phyloP scores from a whole-genome alignment of 2,113 vertebrate genomes.

The Motacilla tschutschensis region DNA sequence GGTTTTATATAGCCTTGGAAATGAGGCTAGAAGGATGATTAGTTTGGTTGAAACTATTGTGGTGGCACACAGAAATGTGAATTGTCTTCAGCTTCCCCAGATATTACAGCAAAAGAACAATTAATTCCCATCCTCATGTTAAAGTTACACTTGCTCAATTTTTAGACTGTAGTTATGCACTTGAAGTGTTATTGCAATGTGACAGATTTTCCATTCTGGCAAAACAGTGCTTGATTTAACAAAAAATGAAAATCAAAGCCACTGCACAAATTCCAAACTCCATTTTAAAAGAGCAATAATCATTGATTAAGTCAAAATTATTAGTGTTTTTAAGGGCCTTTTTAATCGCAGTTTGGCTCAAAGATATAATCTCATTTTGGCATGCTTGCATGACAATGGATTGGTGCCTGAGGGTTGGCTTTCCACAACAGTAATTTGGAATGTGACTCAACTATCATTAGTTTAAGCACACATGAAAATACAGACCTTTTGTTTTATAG shows the following conservation, averaged over 20 bases:
- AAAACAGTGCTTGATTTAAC: neutral
- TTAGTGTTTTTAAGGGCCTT: constrained; percentile 10
- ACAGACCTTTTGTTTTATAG: neutral
- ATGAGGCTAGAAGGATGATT: neutral
- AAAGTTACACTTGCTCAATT: neutral
- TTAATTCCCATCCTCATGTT: neutral
- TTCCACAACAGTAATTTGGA: constrained; percentile 19
- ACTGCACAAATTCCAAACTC: neutral
- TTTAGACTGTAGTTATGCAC: neutral
- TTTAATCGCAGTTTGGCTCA: constrained; percentile 17
- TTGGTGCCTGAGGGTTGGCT: constrained; percentile 10
- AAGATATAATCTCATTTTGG: constrained; percentile 28
- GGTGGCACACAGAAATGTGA: neutral
- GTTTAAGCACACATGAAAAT: neutral
- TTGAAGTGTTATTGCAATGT: neutral
- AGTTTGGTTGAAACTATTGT: neutral
- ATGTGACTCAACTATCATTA: constrained; percentile 12
- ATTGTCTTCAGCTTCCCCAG: neutral
- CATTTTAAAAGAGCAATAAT: constrained; percentile 14
- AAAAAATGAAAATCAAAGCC: neutral
- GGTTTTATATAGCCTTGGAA: neutral
- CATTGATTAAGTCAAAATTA: constrained; percentile 32
- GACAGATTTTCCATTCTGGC: neutral
- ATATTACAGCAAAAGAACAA: neutral
- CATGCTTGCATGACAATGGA: neutral